Evolutionary conservation across 2,888 invertebrate species (phyloP).

Genomic region (Zeuzera pyrina): DNA sequence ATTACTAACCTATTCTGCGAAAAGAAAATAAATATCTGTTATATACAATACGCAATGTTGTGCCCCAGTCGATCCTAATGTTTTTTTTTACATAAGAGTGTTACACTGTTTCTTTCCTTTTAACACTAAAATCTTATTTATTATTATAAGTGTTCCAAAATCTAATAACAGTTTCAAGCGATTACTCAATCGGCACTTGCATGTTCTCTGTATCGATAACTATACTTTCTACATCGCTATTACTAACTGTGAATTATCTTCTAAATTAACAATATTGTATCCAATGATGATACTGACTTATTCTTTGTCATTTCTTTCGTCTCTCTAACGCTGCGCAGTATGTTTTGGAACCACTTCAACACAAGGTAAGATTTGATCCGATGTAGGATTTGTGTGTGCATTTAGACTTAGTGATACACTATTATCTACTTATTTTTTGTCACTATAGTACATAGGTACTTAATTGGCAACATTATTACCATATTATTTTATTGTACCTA

Average conservation of each 20-base stretch:
- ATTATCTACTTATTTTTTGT: conserved; percentile 5
- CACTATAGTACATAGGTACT: conserved; percentile 8
- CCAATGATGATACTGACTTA: conserved; percentile 55
- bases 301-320: conserved; percentile 78
- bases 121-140: conserved; percentile 32
- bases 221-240: conserved; percentile 21
- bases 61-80: conserved; percentile 82
- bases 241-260: conserved; percentile 25
- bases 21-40: conserved; percentile 26
- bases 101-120: conserved; percentile 52
- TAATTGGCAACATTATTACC: conserved; percentile 11
- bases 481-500: too few relatives aligned
- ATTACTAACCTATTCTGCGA: conserved; percentile 1
- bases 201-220: too few relatives aligned
- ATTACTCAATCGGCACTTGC: conserved; percentile 40
- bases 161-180: conserved; percentile 15
- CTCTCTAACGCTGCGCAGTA: conserved; percentile 91
- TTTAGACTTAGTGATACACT: conserved; percentile 12
- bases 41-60: conserved; percentile 81
- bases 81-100: conserved; percentile 59
- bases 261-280: conserved; percentile 51
- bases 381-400: conserved; percentile 44
- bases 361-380: conserved; percentile 88
- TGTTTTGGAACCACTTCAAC: conserved; percentile 99
- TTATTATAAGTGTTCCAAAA: background rate